A percentile compares a stretch with the other conserved stretches of the same genome.
These are phyloP conservation scores for Hyles euphorbiae DNA, from an alignment of 1,140 invertebrate species.

Conservation along the genomic window DNA sequence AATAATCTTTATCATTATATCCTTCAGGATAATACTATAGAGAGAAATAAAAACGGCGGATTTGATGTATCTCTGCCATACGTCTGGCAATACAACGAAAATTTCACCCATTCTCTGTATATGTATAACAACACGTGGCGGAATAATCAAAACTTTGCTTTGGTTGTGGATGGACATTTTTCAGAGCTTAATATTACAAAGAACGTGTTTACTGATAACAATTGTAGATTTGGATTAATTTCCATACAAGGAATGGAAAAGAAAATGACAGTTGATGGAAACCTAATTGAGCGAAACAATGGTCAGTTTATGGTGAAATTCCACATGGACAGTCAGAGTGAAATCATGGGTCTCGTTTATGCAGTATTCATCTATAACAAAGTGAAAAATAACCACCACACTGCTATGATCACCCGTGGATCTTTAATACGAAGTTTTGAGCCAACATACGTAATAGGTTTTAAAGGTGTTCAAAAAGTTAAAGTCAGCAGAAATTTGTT, in stretches of 20 bases:
- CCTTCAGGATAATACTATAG: conserved; percentile 90
- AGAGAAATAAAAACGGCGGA: conserved; percentile 88
- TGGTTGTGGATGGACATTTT: conserved; percentile 94
- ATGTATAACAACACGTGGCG: conserved; percentile 92
- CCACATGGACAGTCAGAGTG: conserved; percentile 92
- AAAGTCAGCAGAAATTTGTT: conserved; percentile 94
- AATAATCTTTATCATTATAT: conserved; percentile 97
- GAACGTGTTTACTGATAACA: conserved; percentile 91
- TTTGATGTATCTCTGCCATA: conserved; percentile 92
- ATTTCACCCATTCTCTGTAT: conserved; percentile 92
- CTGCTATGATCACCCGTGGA: conserved; percentile 46
- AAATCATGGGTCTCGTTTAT: conserved; percentile 89
- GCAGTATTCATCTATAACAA: conserved; percentile 89
- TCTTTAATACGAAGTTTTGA: conserved; percentile 71
- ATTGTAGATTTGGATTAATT: conserved; percentile 88
- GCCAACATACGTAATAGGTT: conserved; percentile 90
- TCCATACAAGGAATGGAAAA: conserved; percentile 98
- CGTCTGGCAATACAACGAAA: conserved; percentile 96
- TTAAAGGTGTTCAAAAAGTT: conserved; percentile 96
- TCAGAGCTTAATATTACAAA: conserved; percentile 88
- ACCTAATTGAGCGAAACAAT: conserved; percentile 88
- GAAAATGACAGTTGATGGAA: conserved; percentile 87
- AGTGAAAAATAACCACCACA: conserved; percentile 83
- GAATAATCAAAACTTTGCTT: conserved; percentile 89
- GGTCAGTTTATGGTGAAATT: conserved; percentile 93